A percentile compares a stretch with the other conserved stretches of the same genome.
phyloP scores from a whole-genome alignment of 2,113 vertebrate species.

The Carassius gibelio region DNA sequence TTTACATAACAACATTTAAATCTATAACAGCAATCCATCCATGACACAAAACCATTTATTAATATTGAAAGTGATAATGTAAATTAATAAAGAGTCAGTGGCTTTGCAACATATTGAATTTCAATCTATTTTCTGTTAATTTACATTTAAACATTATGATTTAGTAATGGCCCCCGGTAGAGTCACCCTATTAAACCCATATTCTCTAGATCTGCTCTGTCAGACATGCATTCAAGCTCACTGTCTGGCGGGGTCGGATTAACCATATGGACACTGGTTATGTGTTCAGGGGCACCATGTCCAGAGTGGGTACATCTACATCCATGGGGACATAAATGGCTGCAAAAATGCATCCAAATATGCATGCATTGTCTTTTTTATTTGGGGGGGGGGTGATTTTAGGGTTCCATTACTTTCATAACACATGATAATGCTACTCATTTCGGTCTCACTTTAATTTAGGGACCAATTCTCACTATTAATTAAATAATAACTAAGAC shows the following conservation, averaged over 20 bases:
- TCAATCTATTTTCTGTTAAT: not conserved
- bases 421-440: not conserved
- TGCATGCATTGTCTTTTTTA: not conserved
- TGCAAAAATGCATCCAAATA: not conserved
- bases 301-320: not conserved
- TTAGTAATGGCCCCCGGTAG: not conserved
- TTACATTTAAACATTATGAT: not conserved
- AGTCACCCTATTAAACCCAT: not conserved
- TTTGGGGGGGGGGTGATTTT: not conserved
- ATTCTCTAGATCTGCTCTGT: not conserved
- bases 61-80: not conserved
- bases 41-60: not conserved
- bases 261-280: conserved; percentile 5
- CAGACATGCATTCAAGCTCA: not conserved
- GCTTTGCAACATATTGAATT: not conserved
- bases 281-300: not conserved
- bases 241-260: not conserved
- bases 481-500: not conserved
- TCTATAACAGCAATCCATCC: not conserved
- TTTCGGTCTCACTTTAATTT: not conserved
- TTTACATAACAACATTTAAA: not conserved
- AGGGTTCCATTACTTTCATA: not conserved
- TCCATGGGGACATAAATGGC: not conserved
- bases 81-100: not conserved
- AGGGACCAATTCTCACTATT: not conserved